phyloP scores from a whole-genome alignment of 2,888 invertebrate species.

The Endotricha flammealis region DNA sequence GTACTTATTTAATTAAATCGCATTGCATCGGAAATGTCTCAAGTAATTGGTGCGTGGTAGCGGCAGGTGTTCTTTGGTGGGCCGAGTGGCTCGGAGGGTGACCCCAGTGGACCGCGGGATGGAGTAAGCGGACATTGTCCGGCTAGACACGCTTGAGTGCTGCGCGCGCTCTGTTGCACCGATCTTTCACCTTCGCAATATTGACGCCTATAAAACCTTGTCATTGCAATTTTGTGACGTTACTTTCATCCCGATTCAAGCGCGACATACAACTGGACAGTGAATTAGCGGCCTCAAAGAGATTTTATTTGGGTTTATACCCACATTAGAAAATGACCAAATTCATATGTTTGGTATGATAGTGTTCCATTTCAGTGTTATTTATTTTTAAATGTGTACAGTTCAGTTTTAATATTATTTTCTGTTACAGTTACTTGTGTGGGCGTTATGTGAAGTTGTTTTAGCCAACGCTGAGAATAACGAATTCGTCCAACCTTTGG shows the following conservation, averaged over 20 bases:
- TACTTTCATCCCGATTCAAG: constrained; percentile 72
- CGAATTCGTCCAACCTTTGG: constrained; percentile 74
- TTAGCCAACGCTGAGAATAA: constrained; percentile 46
- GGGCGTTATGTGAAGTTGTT: constrained; percentile 60
- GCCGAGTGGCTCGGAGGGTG: constrained; percentile 21
- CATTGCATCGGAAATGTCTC: no score
- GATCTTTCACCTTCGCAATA: constrained; percentile 77
- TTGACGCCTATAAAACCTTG: constrained; percentile 77
- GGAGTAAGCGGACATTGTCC: constrained; percentile 75
- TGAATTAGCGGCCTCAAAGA: constrained; percentile 38
- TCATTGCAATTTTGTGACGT: constrained; percentile 69
- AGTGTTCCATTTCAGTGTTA: constrained; percentile 10
- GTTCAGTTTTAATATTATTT: constrained; percentile 13
- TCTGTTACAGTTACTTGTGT: constrained; percentile 63
- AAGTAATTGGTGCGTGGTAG: not conserved
- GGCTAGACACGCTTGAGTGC: constrained; percentile 66
- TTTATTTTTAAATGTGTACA: not conserved
- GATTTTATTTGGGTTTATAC: constrained; percentile 57
- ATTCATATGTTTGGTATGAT: constrained; percentile 61
- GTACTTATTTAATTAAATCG: no score
- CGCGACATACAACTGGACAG: constrained; percentile 60
- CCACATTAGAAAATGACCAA: constrained; percentile 58
- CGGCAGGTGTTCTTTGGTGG: not conserved
- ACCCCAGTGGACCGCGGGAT: constrained; percentile 46
- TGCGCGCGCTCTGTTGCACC: constrained; percentile 67